Evolutionary conservation across 92 coral and sea anemone genomes (phyloP).

Genomic region (Parazoanthus swiftii): DNA sequence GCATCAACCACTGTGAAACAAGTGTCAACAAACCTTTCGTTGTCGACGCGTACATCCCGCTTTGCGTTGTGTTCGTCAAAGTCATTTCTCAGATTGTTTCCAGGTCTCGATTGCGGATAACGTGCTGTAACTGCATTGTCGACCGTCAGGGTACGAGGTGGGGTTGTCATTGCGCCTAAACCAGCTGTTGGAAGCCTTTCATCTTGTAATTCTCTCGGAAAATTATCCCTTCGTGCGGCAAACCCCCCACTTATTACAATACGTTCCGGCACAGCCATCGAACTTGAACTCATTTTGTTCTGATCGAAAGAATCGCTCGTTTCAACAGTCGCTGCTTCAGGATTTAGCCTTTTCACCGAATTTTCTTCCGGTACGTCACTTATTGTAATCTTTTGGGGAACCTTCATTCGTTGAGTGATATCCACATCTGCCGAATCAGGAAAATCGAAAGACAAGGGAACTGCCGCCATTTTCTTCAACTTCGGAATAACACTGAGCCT

Average conservation of each 20-base stretch:
- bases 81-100: slow-evolving; percentile 27
- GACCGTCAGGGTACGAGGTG: slow-evolving; percentile 92
- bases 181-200: slow-evolving; percentile 63
- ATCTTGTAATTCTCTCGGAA: slow-evolving; percentile 70
- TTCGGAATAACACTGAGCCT: slow-evolving; percentile 27
- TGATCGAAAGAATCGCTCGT: slow-evolving; percentile 19
- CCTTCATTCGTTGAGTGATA: slow-evolving; percentile 65
- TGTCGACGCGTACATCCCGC: slow-evolving; percentile 3
- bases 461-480: slow-evolving; percentile 65
- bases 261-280: slow-evolving; percentile 92
- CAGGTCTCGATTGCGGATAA: slow-evolving; percentile 67
- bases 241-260: slow-evolving; percentile 72
- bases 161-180: slow-evolving; percentile 91
- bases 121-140: slow-evolving; percentile 87
- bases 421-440: slow-evolving; percentile 63
- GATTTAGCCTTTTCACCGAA: slow-evolving; percentile 17
- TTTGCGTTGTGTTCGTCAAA: background rate
- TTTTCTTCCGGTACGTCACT: slow-evolving; percentile 63
- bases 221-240: slow-evolving; percentile 53
- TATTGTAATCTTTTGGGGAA: slow-evolving; percentile 76
- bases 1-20: no score
- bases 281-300: slow-evolving; percentile 36
- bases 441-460: slow-evolving; percentile 64
- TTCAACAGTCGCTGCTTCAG: slow-evolving; percentile 33
- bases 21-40: background rate